Percentiles rank a stretch among this genome's conserved stretches.
phyloP scores from a whole-genome alignment of 2,113 vertebrate species.

The Limanda limanda region DNA sequence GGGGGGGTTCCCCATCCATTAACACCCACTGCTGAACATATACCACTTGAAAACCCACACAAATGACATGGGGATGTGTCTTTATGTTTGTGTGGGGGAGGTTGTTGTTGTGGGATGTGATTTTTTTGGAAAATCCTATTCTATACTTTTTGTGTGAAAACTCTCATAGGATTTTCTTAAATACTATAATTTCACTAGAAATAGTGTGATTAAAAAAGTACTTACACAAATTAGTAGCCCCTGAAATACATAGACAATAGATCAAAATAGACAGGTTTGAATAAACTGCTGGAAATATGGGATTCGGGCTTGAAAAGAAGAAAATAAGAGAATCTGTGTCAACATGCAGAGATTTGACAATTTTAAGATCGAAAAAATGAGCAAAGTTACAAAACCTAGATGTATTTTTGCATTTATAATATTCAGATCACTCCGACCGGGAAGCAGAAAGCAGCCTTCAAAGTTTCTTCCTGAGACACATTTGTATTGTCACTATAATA shows the following conservation, averaged over 20 bases:
- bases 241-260: no score
- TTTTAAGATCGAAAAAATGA: neutral
- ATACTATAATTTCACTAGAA: no score
- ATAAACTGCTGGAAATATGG: no score
- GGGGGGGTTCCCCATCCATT: constrained; percentile 53
- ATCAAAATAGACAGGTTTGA: no score
- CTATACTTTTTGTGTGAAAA: no score
- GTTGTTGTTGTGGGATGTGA: neutral
- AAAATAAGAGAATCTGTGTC: neutral
- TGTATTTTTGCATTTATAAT: neutral
- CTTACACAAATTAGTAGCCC: no score
- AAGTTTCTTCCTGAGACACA: neutral
- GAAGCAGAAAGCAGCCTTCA: neutral
- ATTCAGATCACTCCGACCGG: neutral
- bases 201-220: no score
- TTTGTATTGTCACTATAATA: constrained; percentile 9
- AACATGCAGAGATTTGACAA: neutral
- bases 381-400: neutral
- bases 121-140: no score
- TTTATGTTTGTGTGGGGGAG: neutral
- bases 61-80: neutral
- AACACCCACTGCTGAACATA: constrained; percentile 34
- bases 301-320: no score
- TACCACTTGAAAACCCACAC: constrained; percentile 2
- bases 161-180: no score